A percentile compares a stretch with the other conserved stretches of the same genome.
Conservation (phyloP, 2,113 vertebrate species). For the Gadus macrocephalus region DNA sequence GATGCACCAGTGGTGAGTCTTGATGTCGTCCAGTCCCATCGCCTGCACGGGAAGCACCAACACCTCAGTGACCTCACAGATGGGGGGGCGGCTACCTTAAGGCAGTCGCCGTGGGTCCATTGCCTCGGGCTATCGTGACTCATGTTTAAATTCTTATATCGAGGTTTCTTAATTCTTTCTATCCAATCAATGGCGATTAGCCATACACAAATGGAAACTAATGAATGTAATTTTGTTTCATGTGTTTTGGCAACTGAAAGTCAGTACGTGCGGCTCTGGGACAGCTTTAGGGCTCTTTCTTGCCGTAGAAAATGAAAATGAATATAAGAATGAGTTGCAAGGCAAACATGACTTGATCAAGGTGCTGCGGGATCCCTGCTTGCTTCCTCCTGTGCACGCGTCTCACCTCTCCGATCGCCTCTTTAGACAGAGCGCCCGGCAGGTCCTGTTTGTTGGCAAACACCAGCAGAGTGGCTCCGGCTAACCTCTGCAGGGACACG, state of each 20-base stretch:
- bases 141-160: not conserved
- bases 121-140: too few species aligned
- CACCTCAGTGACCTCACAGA: not conserved
- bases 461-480: conserved; percentile 85
- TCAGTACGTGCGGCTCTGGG: too few species aligned
- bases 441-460: conserved; percentile 93
- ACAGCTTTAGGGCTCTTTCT: too few species aligned
- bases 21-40: conserved; percentile 79
- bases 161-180: not conserved
- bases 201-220: too few species aligned
- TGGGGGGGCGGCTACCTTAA: not conserved
- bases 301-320: too few species aligned
- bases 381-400: too few species aligned
- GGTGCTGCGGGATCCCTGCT: too few species aligned
- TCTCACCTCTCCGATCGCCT: conserved; percentile 77
- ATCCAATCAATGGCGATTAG: too few species aligned
- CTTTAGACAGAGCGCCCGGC: conserved; percentile 80
- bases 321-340: too few species aligned
- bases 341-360: too few species aligned
- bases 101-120: not conserved
- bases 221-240: too few species aligned
- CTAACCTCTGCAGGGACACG: conserved; percentile 74
- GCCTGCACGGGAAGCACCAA: conserved; percentile 56
- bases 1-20: conserved; percentile 88
- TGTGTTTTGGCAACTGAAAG: too few species aligned